Percentiles rank a stretch among this genome's conserved stretches.
Conservation (phyloP, 2,888 invertebrate species). For the Odontocolon sp. region DNA sequence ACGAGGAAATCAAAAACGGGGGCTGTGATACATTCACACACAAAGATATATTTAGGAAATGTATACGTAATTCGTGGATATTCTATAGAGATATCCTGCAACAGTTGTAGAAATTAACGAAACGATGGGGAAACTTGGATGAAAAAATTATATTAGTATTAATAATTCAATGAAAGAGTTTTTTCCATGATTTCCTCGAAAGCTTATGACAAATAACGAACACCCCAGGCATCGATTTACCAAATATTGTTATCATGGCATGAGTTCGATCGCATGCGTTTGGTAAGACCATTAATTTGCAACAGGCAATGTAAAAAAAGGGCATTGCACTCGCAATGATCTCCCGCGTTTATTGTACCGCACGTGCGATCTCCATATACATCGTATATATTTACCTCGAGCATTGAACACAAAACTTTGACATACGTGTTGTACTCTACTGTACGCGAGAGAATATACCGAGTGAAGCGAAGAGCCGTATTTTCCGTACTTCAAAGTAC, state of each 20-base stretch:
- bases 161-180: no score
- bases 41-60: no score
- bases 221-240: not conserved
- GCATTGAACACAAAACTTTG: constrained; percentile 12
- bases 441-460: constrained; percentile 27
- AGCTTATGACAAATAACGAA: not conserved
- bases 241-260: constrained; percentile 17
- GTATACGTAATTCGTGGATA: no score
- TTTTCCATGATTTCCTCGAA: not conserved
- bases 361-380: constrained; percentile 39
- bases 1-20: no score
- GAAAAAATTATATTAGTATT: no score
- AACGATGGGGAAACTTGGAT: no score
- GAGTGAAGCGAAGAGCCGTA: constrained; percentile 27
- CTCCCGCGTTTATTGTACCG: constrained; percentile 34
- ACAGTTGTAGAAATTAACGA: no score
- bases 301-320: constrained; percentile 25
- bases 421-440: constrained; percentile 37
- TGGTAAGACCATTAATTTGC: constrained; percentile 15
- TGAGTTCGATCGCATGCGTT: not conserved
- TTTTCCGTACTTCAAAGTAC: constrained; percentile 53
- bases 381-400: not conserved
- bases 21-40: no score
- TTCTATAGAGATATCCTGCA: no score
- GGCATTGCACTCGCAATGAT: constrained; percentile 46